Percentiles rank a stretch among this genome's conserved stretches.
Evolutionary conservation across 2,888 invertebrate species (phyloP).

Genomic region (Lathronympha strigana): DNA sequence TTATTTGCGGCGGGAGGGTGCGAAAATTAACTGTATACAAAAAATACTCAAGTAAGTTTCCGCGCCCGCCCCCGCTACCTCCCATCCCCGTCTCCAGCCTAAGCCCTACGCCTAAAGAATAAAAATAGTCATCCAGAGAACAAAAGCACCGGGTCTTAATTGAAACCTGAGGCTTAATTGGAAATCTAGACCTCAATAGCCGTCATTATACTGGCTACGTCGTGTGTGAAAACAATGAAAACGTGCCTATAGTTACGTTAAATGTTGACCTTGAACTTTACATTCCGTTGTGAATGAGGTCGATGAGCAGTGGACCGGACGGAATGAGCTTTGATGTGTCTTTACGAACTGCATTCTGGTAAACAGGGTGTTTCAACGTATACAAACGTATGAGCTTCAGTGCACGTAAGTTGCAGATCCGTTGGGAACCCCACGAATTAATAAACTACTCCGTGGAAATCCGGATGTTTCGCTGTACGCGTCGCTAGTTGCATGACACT

Average conservation of each 20-base stretch:
- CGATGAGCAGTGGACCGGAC: not conserved
- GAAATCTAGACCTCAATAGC: slow-evolving; percentile 32
- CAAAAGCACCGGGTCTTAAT: slow-evolving; percentile 32
- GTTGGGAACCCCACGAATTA: too few species aligned
- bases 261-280: slow-evolving; percentile 12
- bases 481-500: too few species aligned
- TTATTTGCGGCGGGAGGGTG: too few species aligned
- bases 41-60: too few species aligned
- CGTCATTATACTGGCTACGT: slow-evolving; percentile 13
- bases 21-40: too few species aligned
- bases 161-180: slow-evolving; percentile 37
- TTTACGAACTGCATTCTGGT: not conserved
- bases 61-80: slow-evolving; percentile 6
- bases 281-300: not conserved
- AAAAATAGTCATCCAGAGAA: slow-evolving; percentile 33
- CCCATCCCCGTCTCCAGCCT: slow-evolving; percentile 10
- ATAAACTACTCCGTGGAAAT: too few species aligned
- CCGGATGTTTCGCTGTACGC: too few species aligned
- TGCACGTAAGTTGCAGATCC: too few species aligned
- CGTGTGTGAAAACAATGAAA: not conserved
- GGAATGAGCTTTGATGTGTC: not conserved
- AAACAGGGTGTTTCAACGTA: too few species aligned
- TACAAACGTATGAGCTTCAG: too few species aligned
- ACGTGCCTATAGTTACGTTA: too few species aligned
- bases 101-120: slow-evolving; percentile 9